Percentiles rank a stretch among this genome's conserved stretches.
Conservation (phyloP, 1,140 invertebrate genomes). For the Hestina assimilis region DNA sequence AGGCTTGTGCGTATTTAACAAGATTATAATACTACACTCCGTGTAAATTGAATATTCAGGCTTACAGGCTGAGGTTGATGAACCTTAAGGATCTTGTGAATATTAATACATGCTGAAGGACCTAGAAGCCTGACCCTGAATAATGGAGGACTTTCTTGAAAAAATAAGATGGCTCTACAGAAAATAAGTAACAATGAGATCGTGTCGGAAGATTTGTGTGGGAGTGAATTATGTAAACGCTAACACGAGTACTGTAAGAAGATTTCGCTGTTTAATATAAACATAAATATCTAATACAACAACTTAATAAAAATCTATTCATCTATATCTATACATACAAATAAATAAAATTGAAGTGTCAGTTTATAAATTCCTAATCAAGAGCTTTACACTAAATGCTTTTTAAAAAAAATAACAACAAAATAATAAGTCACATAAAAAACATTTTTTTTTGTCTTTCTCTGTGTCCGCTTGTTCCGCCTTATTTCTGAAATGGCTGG, state of each 20-base stretch:
- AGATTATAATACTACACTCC: slow-evolving; percentile 20
- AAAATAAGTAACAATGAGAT: slow-evolving; percentile 21
- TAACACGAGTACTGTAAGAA: neutral
- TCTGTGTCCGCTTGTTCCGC: no score
- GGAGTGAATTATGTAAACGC: neutral
- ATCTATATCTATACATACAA: no score
- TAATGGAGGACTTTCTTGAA: slow-evolving; percentile 29
- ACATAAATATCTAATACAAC: neutral
- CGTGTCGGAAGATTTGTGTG: neutral
- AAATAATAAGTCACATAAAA: no score
- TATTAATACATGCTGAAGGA: slow-evolving; percentile 27
- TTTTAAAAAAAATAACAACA: no score
- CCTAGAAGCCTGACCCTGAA: slow-evolving; percentile 31
- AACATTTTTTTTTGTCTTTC: no score
- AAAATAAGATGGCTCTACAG: slow-evolving; percentile 23
- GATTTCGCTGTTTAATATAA: neutral
- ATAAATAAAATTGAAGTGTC: no score
- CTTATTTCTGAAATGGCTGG: no score
- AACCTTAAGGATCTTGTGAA: slow-evolving; percentile 29
- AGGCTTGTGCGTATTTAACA: slow-evolving; percentile 17
- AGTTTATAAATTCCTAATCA: no score
- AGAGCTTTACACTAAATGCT: no score
- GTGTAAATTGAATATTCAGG: slow-evolving; percentile 25
- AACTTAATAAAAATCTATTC: no score
- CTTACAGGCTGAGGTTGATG: slow-evolving; percentile 26